Evolutionary conservation across 1,140 invertebrate genomes (phyloP).

Genomic region (Prorops nasuta): DNA sequence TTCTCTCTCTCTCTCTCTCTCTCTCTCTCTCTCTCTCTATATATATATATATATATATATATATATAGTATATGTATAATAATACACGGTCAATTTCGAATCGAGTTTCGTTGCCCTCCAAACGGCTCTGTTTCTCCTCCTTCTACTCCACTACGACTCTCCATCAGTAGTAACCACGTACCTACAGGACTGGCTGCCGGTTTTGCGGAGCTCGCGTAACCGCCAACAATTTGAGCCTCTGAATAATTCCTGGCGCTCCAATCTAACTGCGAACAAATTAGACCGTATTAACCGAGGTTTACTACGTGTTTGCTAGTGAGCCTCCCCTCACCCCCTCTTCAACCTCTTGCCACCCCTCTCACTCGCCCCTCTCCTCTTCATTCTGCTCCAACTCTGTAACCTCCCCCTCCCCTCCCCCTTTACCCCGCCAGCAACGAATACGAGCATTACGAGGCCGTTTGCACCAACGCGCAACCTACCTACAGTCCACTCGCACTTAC

Average conservation of each 20-base stretch:
- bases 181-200: slow-evolving; percentile 24
- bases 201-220: slow-evolving; percentile 46
- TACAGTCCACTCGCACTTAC: slow-evolving; percentile 10
- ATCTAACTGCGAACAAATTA: slow-evolving; percentile 55
- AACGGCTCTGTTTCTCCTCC: not conserved
- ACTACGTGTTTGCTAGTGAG: slow-evolving; percentile 33
- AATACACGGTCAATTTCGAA: slow-evolving; percentile 50
- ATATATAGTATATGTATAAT: slow-evolving; percentile 32
- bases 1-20: too few relatives aligned
- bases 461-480: slow-evolving; percentile 10
- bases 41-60: too few relatives aligned
- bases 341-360: not conserved
- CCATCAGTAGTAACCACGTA: slow-evolving; percentile 18
- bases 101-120: slow-evolving; percentile 32
- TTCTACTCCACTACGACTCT: slow-evolving; percentile 4
- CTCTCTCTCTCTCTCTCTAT: too few relatives aligned
- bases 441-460: slow-evolving; percentile 10
- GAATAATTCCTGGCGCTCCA: slow-evolving; percentile 53
- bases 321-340: slow-evolving; percentile 15
- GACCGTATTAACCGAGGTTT: slow-evolving; percentile 51
- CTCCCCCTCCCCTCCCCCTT: not conserved
- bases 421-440: too few relatives aligned
- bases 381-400: not conserved
- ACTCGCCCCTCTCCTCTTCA: not conserved
- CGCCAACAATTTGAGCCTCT: slow-evolving; percentile 51